Base-by-base conservation (phyloP, 2,888 invertebrate species). In the Aspidapion aeneum region DNA sequence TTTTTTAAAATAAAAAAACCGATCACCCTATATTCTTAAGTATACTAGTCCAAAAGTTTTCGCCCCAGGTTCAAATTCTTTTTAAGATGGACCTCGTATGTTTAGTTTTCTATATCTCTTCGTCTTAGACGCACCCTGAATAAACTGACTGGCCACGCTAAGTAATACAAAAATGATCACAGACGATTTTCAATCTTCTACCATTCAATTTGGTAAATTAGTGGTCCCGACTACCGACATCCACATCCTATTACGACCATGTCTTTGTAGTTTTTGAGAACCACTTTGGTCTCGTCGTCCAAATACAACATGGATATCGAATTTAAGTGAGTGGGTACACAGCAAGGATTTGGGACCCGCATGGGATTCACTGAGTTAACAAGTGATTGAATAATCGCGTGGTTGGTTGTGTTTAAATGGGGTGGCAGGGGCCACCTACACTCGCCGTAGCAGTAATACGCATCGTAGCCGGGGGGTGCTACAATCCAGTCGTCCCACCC, bases 401-500 rank as follows among this genome's bases (percentile, higher is more conserved):
- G 98, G 81, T 99, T 98, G 65, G 98, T 98, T 70, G 96, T 91
- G 82, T 98, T 98, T 61, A 97, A 82, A 81, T 96, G 94, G 74
- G 96, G 94, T 60, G 95, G 88, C 75, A 98, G 83, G 21, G 98
- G 98, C 79, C 94, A 97, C 57, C 91, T 91, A 80, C 98, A 99
- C 77, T 94, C 93, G 21, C 98, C 98, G 75, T 91, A 89, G 81
- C 98, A 99, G 81, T 93, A 97, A 82, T 87, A 97, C 9, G 98
- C 98, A 78, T 97, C 93, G 83, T 97, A 98, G 65, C 96, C 96
- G 22, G 91, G 90, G 21, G 97, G 97, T 56, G 97, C 97, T 57
- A 98, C 94, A 76, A 98, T 97, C 98, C 98, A 99, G 82, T 98
- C 96, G 79, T 93, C 92, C 98, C 98, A 99, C 60, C 97, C 97